Evolutionary conservation across 2,888 invertebrate species (phyloP).

Genomic region (Drosophila maculinotata): DNA sequence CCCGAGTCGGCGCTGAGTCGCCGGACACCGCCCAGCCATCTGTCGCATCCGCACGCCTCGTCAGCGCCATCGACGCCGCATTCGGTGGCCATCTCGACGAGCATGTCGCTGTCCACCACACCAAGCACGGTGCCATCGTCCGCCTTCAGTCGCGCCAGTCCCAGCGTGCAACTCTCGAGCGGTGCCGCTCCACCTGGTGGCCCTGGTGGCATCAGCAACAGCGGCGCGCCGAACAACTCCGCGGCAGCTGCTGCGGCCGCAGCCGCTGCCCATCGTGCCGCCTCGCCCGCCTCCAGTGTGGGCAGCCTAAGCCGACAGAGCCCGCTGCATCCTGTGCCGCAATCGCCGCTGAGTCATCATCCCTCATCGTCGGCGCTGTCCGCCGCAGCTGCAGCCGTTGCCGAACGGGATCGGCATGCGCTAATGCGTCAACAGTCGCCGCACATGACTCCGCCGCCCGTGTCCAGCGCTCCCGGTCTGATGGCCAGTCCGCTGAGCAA

Average conservation of each 20-base stretch:
- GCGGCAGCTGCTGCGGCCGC: slow-evolving; percentile 73
- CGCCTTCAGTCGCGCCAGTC: slow-evolving; percentile 85
- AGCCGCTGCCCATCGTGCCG: slow-evolving; percentile 83
- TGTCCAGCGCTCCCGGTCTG: slow-evolving; percentile 84
- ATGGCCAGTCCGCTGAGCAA: slow-evolving; percentile 85
- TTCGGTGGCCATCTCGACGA: slow-evolving; percentile 65
- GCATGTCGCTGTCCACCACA: slow-evolving; percentile 77
- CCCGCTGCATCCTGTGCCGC: slow-evolving; percentile 85
- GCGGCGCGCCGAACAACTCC: slow-evolving; percentile 65
- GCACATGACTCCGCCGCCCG: slow-evolving; percentile 85
- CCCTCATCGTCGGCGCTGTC: slow-evolving; percentile 85
- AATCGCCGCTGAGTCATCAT: slow-evolving; percentile 85
- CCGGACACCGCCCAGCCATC: slow-evolving; percentile 83
- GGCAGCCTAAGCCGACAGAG: slow-evolving; percentile 84
- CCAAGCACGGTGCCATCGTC: slow-evolving; percentile 84
- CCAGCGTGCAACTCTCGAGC: slow-evolving; percentile 84
- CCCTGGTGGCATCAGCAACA: slow-evolving; percentile 65
- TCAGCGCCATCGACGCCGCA: slow-evolving; percentile 73
- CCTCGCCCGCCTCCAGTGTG: slow-evolving; percentile 83
- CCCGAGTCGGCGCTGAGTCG: slow-evolving; percentile 83
- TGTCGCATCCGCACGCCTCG: slow-evolving; percentile 82
- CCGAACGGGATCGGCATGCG: slow-evolving; percentile 85
- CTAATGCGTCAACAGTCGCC: slow-evolving; percentile 85
- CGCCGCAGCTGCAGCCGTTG: slow-evolving; percentile 85
- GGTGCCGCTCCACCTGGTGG: slow-evolving; percentile 55